Evolutionary conservation across 92 coral and sea anemone genomes (phyloP), one percentile per base, ranked within the genome.

Genomic region (Zoanthus gigantus): DNA sequence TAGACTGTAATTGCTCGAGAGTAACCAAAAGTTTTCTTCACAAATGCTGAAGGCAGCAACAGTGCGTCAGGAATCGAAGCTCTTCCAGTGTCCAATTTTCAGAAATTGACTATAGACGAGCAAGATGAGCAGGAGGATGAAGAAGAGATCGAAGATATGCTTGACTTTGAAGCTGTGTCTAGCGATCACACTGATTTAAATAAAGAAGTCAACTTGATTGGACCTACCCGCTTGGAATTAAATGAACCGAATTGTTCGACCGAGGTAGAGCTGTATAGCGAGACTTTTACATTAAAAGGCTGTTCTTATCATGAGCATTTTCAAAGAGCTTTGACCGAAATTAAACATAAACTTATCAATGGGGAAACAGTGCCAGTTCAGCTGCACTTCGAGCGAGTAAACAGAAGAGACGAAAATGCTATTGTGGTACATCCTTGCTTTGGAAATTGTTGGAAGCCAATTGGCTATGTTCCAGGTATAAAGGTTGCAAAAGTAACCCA

Each of bases 321-420:
- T 56, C 91, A 87, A 46, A 80, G 18, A 14, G 79, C 85, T 13
- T 52, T 90, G 29, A 61, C 74, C 29, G 17, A 13, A 30, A 78
- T 82, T 68, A 75, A 91, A 72, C 83, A 57, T 11, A 60, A 28
- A 45, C 37, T 76, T 56, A 69, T 88, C 10, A 88, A 77, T 0
- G 48, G 83, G 69, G 90, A 77, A 46, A 2, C 86, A 54, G 65
- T 88, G 28, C 86, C 47, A 45, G 48, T 91, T 42, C 34, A 48
- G 37, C 52, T 90, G 29, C 58, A 79, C 47, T 81, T 60, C 72
- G 94, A 89, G 32, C 90, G 88, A 15, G 57, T 84, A 10, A 92
- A 92, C 81, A 79, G 30, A 74, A 31, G 93, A 75, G 93, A 92
- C 47, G 93, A 90, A 69, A 92, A 92, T 86, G 93, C 95, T 0